phyloP scores from a whole-genome alignment of 2,113 vertebrate species.

The Piaya cayana region DNA sequence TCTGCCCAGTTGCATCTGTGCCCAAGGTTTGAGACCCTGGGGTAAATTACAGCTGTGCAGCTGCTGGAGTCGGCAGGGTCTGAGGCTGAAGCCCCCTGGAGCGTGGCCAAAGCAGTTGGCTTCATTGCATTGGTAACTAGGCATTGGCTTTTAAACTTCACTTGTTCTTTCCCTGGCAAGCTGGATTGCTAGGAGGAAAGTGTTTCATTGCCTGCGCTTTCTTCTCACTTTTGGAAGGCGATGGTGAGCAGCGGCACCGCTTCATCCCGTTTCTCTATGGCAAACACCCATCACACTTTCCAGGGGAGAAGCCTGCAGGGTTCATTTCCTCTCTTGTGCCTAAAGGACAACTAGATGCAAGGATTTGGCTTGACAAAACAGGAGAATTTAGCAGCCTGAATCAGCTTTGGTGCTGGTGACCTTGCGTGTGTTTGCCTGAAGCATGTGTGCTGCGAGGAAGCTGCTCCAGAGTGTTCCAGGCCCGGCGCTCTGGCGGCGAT shows the following conservation, averaged over 20 bases:
- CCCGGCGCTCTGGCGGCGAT: rapidly evolving
- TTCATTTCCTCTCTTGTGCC: not conserved
- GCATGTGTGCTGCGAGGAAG: rapidly evolving
- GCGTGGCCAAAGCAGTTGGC: not conserved
- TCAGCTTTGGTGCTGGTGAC: not conserved
- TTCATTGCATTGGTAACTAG: not conserved
- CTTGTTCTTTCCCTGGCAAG: not conserved
- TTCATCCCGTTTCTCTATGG: rapidly evolving
- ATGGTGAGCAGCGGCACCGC: not conserved
- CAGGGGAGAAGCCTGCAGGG: not conserved
- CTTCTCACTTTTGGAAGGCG: not conserved
- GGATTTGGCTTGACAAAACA: not conserved
- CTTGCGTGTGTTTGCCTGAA: not conserved
- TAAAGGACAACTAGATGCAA: rapidly evolving
- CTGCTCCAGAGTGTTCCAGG: not conserved
- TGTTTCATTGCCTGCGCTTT: not conserved
- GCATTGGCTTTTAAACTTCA: not conserved
- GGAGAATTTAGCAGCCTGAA: not conserved
- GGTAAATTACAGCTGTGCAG: not conserved
- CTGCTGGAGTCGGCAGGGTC: not conserved
- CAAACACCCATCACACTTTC: rapidly evolving
- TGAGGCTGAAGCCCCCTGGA: not conserved
- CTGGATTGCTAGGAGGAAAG: not conserved
- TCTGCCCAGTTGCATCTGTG: not conserved
- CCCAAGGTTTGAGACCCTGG: not conserved